These are phyloP conservation scores for Archilochus colubris DNA, from an alignment of 2,113 vertebrate species.

Conservation along the genomic window DNA sequence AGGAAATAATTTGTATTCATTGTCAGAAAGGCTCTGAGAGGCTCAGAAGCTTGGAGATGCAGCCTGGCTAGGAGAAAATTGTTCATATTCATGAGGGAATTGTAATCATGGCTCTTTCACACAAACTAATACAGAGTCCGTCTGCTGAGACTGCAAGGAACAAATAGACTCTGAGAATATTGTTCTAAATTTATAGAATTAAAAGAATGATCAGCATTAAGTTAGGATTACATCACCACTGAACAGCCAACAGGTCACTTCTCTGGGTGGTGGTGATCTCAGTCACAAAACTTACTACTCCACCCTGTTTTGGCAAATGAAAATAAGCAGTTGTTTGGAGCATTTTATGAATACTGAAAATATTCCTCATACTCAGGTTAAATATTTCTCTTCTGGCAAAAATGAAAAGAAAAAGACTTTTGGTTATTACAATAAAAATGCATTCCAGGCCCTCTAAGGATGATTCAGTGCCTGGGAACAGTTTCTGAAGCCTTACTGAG, in stretches of 20 bases:
- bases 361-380: neutral
- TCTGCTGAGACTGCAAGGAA: neutral
- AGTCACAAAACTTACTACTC: constrained; percentile 8
- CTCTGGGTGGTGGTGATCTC: constrained; percentile 1
- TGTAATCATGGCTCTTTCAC: neutral
- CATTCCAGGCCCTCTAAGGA: neutral
- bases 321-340: neutral
- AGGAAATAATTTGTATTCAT: neutral
- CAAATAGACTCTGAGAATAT: neutral
- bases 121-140: neutral
- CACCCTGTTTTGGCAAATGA: constrained; percentile 18
- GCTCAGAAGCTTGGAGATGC: neutral
- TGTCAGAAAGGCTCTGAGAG: neutral
- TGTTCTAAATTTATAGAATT: neutral
- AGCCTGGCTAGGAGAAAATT: neutral
- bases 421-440: neutral
- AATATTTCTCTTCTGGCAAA: neutral
- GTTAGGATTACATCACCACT: constrained; percentile 3
- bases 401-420: neutral
- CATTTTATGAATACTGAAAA: neutral
- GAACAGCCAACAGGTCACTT: neutral
- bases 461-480: neutral
- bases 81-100: neutral
- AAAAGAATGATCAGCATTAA: neutral
- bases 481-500: neutral